A percentile compares a stretch with the other conserved stretches of the same genome.
These are phyloP conservation scores for Pithys albifrons DNA, from an alignment of 2,113 vertebrate species.

Conservation along the genomic window DNA sequence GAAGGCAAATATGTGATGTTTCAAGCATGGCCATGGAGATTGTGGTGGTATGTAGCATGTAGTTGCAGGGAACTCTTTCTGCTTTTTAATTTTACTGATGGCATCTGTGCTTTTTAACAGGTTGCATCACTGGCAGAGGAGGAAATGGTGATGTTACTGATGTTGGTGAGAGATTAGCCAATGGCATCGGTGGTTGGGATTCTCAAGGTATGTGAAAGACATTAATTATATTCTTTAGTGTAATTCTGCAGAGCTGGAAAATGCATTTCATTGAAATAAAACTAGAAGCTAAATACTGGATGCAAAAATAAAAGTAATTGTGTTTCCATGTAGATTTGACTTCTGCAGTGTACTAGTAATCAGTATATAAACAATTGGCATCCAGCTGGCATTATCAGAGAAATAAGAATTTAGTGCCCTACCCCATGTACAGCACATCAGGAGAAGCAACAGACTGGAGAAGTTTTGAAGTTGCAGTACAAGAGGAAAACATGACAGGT, in stretches of 20 bases:
- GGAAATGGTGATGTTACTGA: neutral
- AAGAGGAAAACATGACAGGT: neutral
- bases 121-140: neutral
- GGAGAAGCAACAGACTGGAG: neutral
- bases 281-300: neutral
- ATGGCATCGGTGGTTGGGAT: neutral
- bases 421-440: neutral
- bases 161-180: neutral
- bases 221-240: neutral
- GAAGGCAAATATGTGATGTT: neutral
- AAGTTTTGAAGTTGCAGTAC: neutral
- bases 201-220: neutral
- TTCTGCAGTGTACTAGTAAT: neutral
- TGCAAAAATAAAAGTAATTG: neutral
- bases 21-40: neutral
- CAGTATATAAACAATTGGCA: neutral
- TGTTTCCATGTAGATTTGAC: neutral
- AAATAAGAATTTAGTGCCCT: neutral
- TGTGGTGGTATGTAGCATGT: too few species aligned
- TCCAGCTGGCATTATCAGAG: neutral
- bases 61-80: neutral
- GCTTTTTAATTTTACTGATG: neutral
- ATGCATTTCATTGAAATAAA: neutral
- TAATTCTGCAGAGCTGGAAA: neutral
- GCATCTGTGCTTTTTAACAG: neutral